Evolutionary conservation across 2,113 vertebrate species (phyloP), one percentile per base, ranked within the genome.

Genomic region (Raphicerus campestris): DNA sequence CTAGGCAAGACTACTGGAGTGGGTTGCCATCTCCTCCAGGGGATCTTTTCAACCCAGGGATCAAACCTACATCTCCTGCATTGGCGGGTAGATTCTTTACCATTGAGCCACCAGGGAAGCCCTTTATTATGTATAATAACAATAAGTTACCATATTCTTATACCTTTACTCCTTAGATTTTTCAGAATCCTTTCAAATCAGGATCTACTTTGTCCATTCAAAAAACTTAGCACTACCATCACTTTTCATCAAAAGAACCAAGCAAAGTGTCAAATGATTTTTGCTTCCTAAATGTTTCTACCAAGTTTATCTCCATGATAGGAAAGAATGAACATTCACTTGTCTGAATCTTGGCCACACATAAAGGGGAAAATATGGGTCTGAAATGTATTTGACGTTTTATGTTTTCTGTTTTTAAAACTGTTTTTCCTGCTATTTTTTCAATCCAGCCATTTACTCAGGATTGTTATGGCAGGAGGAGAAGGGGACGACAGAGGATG

Each of bases 161-260:
- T 9, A 35, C 1, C 16, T 7, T 87, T 49, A 45, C 22, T 53
- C 10, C 53, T 39, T 24, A 82, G 63, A 60, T 13, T 78, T 93
- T 82, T 83, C 61, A 93, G 86, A 78, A 87, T 51, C 49, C n/a
- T 95, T 89, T 78, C 32, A 89, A 61, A 95, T 32, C 63, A 88
- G 61, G 13, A 55, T 53, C 13, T 56, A 78, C 32, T 78, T 87
- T 84, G 11, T 70, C 77, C 35, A 88, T 61, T 9, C 14, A 24
- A 26, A 96, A 70, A 63, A 56, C 2, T 60, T 47, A 35, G 10
- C 55, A 70, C 35, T 35, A 66, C 5, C 60, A 61, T 73, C 17
- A 45, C 39, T 17, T 87, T 39, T 19, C 32, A 30, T 78, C 42
- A 30, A 42, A 51, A 66, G 7, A 56, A 30, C 63, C 10, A 24